phyloP scores from a whole-genome alignment of 1,140 invertebrate genomes.

The Phymastichus coffea region DNA sequence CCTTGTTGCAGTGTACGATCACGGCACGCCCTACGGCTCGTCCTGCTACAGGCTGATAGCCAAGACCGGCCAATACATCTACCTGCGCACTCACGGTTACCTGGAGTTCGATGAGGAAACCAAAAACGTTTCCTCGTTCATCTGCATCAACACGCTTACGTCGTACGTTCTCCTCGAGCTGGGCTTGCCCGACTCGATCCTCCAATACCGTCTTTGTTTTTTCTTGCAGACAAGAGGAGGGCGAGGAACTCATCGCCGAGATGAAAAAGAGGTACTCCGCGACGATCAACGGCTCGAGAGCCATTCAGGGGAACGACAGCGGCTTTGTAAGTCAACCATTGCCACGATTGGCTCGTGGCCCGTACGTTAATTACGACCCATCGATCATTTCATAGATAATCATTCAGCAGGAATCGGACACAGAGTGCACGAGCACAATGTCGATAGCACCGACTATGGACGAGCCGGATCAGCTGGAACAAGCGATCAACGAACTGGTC shows the following conservation, averaged over 20 bases:
- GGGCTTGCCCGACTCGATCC: neutral
- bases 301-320: conserved; percentile 30
- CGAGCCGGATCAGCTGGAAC: conserved; percentile 66
- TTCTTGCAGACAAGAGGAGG: conserved; percentile 63
- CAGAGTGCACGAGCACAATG: too few species aligned
- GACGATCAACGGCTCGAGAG: conserved; percentile 39
- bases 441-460: conserved; percentile 56
- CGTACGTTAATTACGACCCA: too few species aligned
- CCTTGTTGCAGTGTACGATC: conserved; percentile 77
- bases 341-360: too few species aligned
- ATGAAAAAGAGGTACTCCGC: conserved; percentile 73
- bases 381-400: too few species aligned
- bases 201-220: too few species aligned
- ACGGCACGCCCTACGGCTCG: conserved; percentile 69
- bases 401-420: too few species aligned
- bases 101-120: conserved; percentile 73
- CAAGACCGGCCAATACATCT: conserved; percentile 77
- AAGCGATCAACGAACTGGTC: conserved; percentile 68
- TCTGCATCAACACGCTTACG: conserved; percentile 82
- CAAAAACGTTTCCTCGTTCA: conserved; percentile 74
- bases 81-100: conserved; percentile 75
- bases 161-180: conserved; percentile 54
- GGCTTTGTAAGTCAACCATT: conserved; percentile 27
- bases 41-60: conserved; percentile 80
- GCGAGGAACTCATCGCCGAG: conserved; percentile 64